Base-by-base conservation (phyloP, 1,140 invertebrate species). In the Monochamus saltuarius region DNA sequence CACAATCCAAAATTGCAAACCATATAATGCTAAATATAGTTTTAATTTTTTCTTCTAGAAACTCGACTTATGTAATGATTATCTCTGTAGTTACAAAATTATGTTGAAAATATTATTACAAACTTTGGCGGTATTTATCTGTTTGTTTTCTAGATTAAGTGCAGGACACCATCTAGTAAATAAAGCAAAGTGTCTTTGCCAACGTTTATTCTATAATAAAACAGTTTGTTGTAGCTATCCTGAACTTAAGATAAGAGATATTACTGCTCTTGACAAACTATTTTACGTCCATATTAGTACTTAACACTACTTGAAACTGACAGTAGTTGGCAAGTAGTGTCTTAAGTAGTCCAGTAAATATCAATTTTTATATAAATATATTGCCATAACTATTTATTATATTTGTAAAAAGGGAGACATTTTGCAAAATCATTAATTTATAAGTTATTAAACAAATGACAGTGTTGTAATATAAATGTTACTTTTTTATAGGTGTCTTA, bases 401-500 rank as follows among this genome's bases (percentile, higher is more conserved):
- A 65, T 61, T 59, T 69, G 63, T 64, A 69, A 65, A 69, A 66
- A 68, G 58, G 47, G 46, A 38, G 43, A 46, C 16, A 19, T 66
- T 67, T 63, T 61, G 43, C 47, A 61, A 59, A 57, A 55, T 40
- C 39, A 58, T 65, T 61, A 57, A 46, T 57, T 61, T 61, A 52
- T 46, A 45, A 54, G 37, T 54, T 63, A 55, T 56, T 29, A 29
- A 52, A 57, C 22, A 40, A 64, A 58, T 49, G 56, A 40, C 52
- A 49, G 42, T 67, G 58, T 64, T 73, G 68, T 73, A 73, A 72
- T 65, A 73, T 70, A 71, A 67, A 68, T 68, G 68, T 72, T 72
- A 69, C 68, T 65, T 65, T 69, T 72, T 69, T 67, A 64, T 73
- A 71, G 66, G 61, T 72, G 70, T 72, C 57, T 64, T 61, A 70